Evolutionary conservation across 2,113 vertebrate genomes (phyloP).

Genomic region (Tychaedon coryphoeus): DNA sequence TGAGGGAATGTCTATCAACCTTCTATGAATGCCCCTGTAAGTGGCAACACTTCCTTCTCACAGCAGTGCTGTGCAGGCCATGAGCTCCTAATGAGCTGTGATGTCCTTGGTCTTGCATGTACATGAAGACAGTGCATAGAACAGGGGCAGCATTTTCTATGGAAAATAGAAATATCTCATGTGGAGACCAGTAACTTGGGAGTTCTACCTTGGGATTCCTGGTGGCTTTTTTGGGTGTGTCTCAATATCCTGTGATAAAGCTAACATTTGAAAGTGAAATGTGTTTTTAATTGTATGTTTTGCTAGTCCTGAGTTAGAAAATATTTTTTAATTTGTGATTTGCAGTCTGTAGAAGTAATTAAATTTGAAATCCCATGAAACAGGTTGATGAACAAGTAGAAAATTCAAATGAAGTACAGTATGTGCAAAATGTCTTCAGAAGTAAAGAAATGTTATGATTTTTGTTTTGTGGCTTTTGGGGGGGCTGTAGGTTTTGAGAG

Average conservation of each 20-base stretch:
- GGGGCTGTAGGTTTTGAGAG: rapidly evolving
- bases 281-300: not conserved
- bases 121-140: not conserved
- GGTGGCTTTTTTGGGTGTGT: not conserved
- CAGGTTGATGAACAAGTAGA: not conserved
- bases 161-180: too few relatives aligned
- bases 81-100: not conserved
- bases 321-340: not conserved
- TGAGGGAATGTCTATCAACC: slow-evolving; percentile 34
- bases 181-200: not conserved
- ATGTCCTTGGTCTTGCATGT: slow-evolving; percentile 22
- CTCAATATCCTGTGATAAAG: not conserved
- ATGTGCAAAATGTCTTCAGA: not conserved
- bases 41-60: slow-evolving; percentile 20
- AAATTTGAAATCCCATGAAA: not conserved
- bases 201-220: not conserved
- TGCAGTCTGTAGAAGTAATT: not conserved
- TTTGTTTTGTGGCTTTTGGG: not conserved
- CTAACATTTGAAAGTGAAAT: not conserved
- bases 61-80: not conserved
- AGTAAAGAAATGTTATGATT: not conserved
- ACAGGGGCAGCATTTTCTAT: not conserved
- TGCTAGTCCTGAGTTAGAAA: not conserved
- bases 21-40: not conserved
- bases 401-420: not conserved